A percentile compares a stretch with the other conserved stretches of the same genome.
Evolutionary conservation across 2,797 vertebrate genomes (phyloP).

Genomic region (Tolypeutes matacus): DNA sequence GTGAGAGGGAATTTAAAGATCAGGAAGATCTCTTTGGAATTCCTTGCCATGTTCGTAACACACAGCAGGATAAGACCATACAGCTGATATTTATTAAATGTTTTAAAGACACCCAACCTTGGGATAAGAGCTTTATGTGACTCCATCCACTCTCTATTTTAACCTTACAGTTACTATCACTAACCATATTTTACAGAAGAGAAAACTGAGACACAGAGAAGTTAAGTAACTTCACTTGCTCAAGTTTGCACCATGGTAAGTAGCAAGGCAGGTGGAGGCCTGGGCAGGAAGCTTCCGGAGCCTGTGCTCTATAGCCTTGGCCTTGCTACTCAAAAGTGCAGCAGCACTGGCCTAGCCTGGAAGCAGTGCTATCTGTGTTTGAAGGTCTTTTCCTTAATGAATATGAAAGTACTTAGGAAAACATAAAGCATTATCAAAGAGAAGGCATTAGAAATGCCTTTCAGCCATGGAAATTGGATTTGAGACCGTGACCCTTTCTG

Average conservation of each 20-base stretch:
- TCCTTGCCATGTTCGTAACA: background rate
- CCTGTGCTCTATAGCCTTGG: background rate
- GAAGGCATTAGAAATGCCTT: conserved; percentile 66
- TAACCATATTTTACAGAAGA: background rate
- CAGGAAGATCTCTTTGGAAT: background rate
- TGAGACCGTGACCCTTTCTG: conserved; percentile 36
- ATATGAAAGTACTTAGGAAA: conserved; percentile 60
- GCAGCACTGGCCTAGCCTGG: background rate
- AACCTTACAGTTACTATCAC: background rate
- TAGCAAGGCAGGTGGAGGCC: background rate
- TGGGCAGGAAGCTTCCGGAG: background rate
- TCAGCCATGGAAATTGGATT: conserved; percentile 58
- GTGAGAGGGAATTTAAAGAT: background rate
- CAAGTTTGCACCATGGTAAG: background rate
- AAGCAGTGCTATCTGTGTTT: background rate
- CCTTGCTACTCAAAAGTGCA: background rate
- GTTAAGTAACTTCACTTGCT: background rate
- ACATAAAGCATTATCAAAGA: conserved; percentile 45
- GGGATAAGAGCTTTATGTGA: background rate
- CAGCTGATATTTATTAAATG: background rate
- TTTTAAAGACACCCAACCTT: background rate
- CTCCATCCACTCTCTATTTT: background rate
- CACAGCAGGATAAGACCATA: background rate
- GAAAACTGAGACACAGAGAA: background rate
- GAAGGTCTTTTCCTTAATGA: conserved; percentile 57